Evolutionary conservation across 2,113 vertebrate species (phyloP), one percentile per base, ranked within the genome.

Genomic region (Hipposideros armiger): DNA sequence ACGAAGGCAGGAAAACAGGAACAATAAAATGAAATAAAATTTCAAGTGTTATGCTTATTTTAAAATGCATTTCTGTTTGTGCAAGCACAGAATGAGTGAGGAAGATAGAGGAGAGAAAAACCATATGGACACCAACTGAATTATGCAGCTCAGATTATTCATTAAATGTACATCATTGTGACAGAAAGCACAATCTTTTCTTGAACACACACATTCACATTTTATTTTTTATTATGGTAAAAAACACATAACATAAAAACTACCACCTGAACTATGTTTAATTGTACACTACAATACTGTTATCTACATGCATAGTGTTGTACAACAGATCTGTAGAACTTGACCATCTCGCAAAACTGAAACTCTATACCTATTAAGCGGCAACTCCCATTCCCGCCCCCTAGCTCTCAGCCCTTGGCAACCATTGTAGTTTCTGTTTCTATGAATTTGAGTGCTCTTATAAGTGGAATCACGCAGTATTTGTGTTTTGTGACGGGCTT

Each of bases 401-500:
- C 16, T 8, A 3, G 24, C 17, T 11, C 28, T 17, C 50, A 47
- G 13, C 11, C 20, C 47, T 47, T 66, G 62, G 62, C 45, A 91
- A 47, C 50, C n/a, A 69, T 42, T 80, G 54, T 42, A 10, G 69
- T n/a, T 86, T 58, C 74, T 84, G 70, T 83, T 77, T n/a, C 64
- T 83, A 45, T n/a, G 76, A 36, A 54, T 67, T 16, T 32, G 67
- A 92, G 64, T 16, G 19, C 11, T 92, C 58, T 2, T 32, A 2
- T 19, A 26, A 50, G 42, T 28, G 83, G 67, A 69, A 60, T 90
- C 73, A 62, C 14, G 28, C 2, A 42, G 30, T 52, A 19, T 45
- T 70, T 91, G 69, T 80, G 40, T 87, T 83, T 69, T 47, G 36
- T 81, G 88, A 74, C 42, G 28, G 89, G 66, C 45, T 85, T 30